Conservation (phyloP, 2,113 vertebrate species). For the Mirza zaza region DNA sequence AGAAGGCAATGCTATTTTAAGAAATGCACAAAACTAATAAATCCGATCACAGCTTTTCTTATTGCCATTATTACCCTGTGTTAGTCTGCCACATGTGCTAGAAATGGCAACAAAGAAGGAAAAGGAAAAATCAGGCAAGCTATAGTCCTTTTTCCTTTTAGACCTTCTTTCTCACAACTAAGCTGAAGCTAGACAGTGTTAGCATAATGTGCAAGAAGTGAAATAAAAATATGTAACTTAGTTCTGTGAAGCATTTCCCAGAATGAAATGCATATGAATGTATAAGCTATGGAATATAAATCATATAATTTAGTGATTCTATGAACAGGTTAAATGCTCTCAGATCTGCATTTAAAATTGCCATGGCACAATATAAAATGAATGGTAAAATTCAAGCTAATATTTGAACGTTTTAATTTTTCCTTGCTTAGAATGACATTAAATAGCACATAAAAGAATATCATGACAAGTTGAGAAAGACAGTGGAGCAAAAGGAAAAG, state of each 20-base stretch:
- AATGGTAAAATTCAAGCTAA: not conserved
- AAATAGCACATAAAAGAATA: not conserved
- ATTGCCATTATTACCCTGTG: not conserved
- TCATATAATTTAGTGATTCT: not conserved
- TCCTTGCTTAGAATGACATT: not conserved
- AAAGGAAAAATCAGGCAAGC: not conserved
- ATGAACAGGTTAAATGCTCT: not conserved
- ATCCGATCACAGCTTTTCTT: not conserved
- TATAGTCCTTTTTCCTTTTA: not conserved
- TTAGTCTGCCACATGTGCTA: not conserved
- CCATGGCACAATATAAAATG: not conserved
- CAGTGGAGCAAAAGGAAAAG: not conserved
- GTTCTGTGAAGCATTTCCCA: not conserved
- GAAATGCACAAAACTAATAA: not conserved
- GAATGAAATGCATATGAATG: not conserved
- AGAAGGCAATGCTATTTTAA: not conserved
- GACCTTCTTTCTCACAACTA: not conserved
- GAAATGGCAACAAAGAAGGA: not conserved
- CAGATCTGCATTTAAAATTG: not conserved
- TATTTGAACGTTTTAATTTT: not conserved
- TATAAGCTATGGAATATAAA: not conserved
- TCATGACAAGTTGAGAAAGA: not conserved
- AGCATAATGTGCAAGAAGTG: not conserved
- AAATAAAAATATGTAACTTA: not conserved
- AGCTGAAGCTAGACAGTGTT: not conserved